Evolutionary conservation across 1,140 invertebrate genomes (phyloP), one percentile per base, ranked within the genome.

Genomic region (Scaptomyza montana): DNA sequence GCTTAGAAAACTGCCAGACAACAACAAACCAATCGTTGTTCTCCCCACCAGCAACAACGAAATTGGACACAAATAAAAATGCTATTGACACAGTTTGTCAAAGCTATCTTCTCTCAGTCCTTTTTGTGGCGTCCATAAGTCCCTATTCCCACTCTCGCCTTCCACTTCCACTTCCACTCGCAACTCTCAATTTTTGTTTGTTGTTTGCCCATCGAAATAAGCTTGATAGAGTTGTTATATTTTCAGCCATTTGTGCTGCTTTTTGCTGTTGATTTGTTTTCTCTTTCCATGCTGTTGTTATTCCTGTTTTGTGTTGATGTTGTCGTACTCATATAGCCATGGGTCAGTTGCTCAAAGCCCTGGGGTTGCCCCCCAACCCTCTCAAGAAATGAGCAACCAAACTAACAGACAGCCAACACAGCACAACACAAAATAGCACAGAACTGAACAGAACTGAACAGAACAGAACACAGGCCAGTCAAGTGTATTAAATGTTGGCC

Each of bases 11-110:
- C 81, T 90, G 87, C 45, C 80, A 60, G 71, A 72, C 64, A 74
- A 43, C 39, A 41, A 41, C 39, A 43, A 36, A 63, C 41, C 80
- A 80, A 72, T 76, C 68, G 71, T 77, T 68, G 60, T 70, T 43
- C 12, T 43, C n/a, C 39, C 39, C 65, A 80, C 65, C 75, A 86
- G 55, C 82, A 73, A 63, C 71, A 74, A 70, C 49, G 56, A 71
- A 90, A 90, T 90, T 90, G 87, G 89, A 84, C 89, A 90, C 82
- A 90, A 90, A 90, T 90, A 90, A 87, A 90, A 90, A 84, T 85
- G 77, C 75, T 90, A 89, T 90, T 90, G 87, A 90, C 87, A 90
- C 89, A 90, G 80, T 90, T 90, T 90, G 82, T 90, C 87, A 90
- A 90, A 90, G 63, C 62, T 56, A 12, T 61, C 30, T 47, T 10